Percentiles rank a stretch among this genome's conserved stretches.
phyloP scores from a whole-genome alignment of 2,888 invertebrate species.

The Stenodema calcarata region DNA sequence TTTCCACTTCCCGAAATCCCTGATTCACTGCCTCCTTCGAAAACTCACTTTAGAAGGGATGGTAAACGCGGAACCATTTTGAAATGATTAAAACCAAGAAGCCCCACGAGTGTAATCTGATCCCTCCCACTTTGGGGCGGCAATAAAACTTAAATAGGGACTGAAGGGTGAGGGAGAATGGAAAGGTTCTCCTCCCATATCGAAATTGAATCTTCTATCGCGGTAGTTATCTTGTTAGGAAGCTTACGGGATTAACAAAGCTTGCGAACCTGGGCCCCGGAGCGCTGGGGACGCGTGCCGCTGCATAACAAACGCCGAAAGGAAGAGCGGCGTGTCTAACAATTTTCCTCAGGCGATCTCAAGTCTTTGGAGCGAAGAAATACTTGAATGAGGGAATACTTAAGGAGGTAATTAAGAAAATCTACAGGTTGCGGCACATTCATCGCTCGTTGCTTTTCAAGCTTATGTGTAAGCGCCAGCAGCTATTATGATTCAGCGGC shows the following conservation, averaged over 20 bases:
- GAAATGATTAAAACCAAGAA: not conserved
- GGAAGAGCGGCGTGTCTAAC: not conserved
- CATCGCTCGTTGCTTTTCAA: not conserved
- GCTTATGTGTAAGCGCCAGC: not conserved
- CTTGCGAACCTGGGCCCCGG: not conserved
- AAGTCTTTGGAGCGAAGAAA: not conserved
- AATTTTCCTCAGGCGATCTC: not conserved
- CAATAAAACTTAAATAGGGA: slow-evolving; percentile 22
- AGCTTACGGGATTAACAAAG: not conserved
- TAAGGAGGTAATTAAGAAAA: slow-evolving; percentile 22
- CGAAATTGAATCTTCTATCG: slow-evolving; percentile 46
- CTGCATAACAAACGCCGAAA: slow-evolving; percentile 31
- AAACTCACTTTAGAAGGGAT: not conserved
- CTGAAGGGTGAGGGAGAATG: not conserved
- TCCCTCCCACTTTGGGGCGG: not conserved
- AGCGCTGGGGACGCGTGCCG: slow-evolving; percentile 6
- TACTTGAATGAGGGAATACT: slow-evolving; percentile 18
- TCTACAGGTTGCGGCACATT: slow-evolving; percentile 22
- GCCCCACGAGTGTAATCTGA: not conserved
- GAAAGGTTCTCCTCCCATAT: slow-evolving; percentile 32
- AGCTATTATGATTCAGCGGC: not conserved
- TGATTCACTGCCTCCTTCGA: not conserved
- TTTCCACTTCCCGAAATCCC: not conserved
- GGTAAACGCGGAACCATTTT: not conserved
- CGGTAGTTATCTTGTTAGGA: slow-evolving; percentile 39